Conservation (phyloP, 2,888 invertebrate species). For the Nephrotoma appendiculata region DNA sequence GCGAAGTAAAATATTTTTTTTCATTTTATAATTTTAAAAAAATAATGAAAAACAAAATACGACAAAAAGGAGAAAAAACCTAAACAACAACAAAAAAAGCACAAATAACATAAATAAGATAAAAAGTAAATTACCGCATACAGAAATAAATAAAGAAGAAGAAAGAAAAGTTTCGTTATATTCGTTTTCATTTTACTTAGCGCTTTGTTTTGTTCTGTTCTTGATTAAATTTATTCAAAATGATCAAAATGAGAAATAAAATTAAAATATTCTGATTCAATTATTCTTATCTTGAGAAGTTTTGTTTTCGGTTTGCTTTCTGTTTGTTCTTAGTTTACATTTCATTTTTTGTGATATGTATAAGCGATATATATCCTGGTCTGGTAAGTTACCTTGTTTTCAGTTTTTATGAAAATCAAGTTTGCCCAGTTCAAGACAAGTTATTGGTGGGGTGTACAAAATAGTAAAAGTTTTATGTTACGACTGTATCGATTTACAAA, state of each 20-base stretch:
- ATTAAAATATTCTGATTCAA: conserved; percentile 4
- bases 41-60: neutral
- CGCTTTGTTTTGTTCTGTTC: neutral
- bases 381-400: neutral
- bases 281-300: neutral
- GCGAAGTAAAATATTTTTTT: neutral
- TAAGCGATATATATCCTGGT: neutral
- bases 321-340: neutral
- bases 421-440: neutral
- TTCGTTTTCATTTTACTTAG: neutral
- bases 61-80: neutral
- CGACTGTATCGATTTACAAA: neutral
- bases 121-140: neutral
- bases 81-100: neutral
- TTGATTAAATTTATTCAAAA: conserved; percentile 2
- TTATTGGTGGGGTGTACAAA: neutral
- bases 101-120: neutral
- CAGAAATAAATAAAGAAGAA: neutral
- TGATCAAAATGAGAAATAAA: conserved; percentile 4
- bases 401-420: no score
- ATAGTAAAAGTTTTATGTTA: neutral
- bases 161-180: neutral
- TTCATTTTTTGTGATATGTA: neutral
- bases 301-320: neutral
- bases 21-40: neutral